Conservation (phyloP, 2,797 vertebrate genomes). For the Oreonectes daqikongensis region DNA sequence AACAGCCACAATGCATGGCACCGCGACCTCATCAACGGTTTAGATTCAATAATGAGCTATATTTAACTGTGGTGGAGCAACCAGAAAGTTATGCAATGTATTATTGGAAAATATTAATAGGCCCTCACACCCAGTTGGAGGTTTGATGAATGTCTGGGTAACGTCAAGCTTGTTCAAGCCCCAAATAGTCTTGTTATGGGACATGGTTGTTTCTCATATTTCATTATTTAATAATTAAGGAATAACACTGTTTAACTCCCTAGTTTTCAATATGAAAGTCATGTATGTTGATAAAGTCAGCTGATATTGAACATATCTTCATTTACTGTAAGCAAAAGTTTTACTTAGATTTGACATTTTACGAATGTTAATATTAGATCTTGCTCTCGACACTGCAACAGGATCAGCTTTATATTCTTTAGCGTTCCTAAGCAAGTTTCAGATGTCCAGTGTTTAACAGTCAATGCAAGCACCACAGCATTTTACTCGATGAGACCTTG, state of each 20-base stretch:
- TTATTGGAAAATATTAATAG: constrained; percentile 5
- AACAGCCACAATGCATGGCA: background rate
- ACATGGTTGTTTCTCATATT: no score
- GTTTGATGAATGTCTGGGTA: background rate
- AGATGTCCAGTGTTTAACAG: constrained; percentile 31
- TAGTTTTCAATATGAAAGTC: no score
- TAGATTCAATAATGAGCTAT: constrained; percentile 39
- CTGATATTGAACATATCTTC: background rate
- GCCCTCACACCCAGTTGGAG: background rate
- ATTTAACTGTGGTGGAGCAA: constrained; percentile 9
- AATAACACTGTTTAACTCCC: no score
- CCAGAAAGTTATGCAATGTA: background rate
- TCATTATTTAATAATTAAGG: no score
- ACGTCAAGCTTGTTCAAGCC: no score
- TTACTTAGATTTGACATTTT: background rate
- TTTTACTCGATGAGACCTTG: constrained; percentile 6
- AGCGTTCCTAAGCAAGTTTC: constrained; percentile 14
- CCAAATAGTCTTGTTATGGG: no score
- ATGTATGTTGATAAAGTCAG: background rate
- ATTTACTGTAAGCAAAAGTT: background rate
- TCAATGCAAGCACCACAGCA: background rate
- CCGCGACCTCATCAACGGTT: background rate
- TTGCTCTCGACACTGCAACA: background rate
- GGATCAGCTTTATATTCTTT: constrained; percentile 3
- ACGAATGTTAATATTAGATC: background rate